phyloP scores from a whole-genome alignment of 92 coral and sea anemone species.

The Phenganax subtilis region DNA sequence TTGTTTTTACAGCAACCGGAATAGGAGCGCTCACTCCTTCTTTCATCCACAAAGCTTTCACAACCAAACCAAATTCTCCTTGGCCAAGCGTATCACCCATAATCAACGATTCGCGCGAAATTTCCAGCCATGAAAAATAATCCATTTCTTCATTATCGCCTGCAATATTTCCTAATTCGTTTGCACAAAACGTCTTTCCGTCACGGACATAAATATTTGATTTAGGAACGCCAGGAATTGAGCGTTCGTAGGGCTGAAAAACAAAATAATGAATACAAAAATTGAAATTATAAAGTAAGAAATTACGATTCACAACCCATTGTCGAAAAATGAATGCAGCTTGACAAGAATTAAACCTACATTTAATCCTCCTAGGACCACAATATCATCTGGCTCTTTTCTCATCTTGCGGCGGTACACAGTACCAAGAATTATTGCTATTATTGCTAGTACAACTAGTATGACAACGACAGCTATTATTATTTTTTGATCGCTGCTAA shows the following conservation, averaged over 20 bases:
- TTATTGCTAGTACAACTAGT: background rate
- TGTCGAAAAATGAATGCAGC: too few species aligned
- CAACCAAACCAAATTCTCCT: slow-evolving; percentile 81
- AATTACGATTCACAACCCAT: too few species aligned
- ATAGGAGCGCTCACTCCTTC: slow-evolving; percentile 43
- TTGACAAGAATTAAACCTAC: background rate
- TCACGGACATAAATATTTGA: slow-evolving; percentile 9
- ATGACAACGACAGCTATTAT: background rate
- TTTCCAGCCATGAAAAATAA: slow-evolving; percentile 59
- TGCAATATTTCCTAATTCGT: background rate
- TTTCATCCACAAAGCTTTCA: slow-evolving; percentile 57
- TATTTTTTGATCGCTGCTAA: too few species aligned
- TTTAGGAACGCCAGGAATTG: background rate
- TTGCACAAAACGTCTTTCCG: background rate
- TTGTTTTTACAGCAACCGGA: slow-evolving; percentile 67
- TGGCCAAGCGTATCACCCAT: slow-evolving; percentile 76
- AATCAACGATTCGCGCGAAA: slow-evolving; percentile 57
- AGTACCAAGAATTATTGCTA: background rate
- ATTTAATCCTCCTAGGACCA: background rate
- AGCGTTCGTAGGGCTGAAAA: background rate
- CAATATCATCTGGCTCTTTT: background rate
- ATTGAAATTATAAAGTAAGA: too few species aligned
- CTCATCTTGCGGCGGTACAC: background rate
- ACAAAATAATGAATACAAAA: background rate
- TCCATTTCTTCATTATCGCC: background rate